Evolutionary conservation across 2,888 invertebrate species (phyloP), one percentile per base, ranked within the genome.

Genomic region (Nebria salina): DNA sequence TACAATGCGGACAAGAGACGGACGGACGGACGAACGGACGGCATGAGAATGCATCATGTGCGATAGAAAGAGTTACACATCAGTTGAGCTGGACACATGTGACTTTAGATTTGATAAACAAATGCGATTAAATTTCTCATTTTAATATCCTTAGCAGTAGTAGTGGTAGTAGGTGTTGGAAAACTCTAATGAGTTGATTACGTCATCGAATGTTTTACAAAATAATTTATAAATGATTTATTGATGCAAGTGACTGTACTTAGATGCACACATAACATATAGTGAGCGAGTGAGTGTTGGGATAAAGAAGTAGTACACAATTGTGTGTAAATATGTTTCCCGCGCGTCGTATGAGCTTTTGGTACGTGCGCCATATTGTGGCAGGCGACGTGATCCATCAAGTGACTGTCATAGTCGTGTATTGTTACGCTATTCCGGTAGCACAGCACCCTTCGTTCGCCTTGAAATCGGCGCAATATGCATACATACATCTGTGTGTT

Each of bases 361-460:
- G 43, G 64, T 72, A 73, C 78, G 78, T 15, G 83, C 84, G 83
- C 84, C 82, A 83, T 75, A 76, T 84, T 83, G 85, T 86, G 87
- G 88, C 88, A 87, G 86, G 87, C 86, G 65, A 80, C 75, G 75
- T 80, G 88, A 89, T 89, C 88, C 89, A 89, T 89, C 89, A 89
- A 87, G 85, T 85, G 84, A 86, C 87, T 88, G 89, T 89, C 89
- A 88, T 85, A 68, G 80, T 80, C 75, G 72, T 42, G 75, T 74
- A 80, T 85, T 85, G 87, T 87, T 88, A 15, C 70, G 42, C 42
- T 65, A 41, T 25, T 65, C 26, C 11, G 25, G 15, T 7, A 70
- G 54, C 54, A 8, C 54, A 54, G 54, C 54, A 54, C 54, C 54
- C 54, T 41, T 13, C 34, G 72, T 15, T 13, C 54, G 54, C 54